A percentile compares a stretch with the other conserved stretches of the same genome.
Conservation (phyloP, 2,888 invertebrate species). For the Nineta flava region DNA sequence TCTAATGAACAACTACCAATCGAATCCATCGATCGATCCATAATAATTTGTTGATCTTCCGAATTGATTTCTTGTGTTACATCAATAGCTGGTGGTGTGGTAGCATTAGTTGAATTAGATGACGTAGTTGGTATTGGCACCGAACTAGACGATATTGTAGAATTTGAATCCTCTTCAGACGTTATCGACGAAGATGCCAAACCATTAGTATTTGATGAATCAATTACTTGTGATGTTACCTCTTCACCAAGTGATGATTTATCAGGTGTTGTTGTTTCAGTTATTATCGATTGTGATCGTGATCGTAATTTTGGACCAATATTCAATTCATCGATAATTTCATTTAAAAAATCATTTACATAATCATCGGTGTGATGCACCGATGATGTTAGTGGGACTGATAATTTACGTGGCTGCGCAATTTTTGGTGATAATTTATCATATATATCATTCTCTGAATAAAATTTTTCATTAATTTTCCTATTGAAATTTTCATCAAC, state of each 20-base stretch:
- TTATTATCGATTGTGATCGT: background rate
- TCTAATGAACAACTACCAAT: conserved; percentile 78
- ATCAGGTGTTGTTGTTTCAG: background rate
- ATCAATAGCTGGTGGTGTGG: no score
- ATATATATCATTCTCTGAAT: conserved; percentile 3
- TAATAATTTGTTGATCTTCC: conserved; percentile 21
- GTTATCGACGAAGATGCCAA: no score
- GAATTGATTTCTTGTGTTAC: background rate
- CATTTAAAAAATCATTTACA: conserved; percentile 3
- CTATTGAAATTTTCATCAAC: background rate
- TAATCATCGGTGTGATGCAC: background rate
- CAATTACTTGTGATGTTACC: no score
- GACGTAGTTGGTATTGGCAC: no score
- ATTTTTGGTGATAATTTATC: background rate
- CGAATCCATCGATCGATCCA: conserved; percentile 68
- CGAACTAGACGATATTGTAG: no score
- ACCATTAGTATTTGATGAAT: no score
- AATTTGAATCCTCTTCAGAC: no score
- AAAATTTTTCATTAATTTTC: background rate
- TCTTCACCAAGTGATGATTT: no score
- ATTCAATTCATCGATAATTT: conserved; percentile 1
- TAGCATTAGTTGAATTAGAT: no score
- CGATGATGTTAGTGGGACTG: background rate
- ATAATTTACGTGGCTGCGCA: background rate
- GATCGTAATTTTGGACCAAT: conserved; percentile 4